phyloP scores from a whole-genome alignment of 2,888 invertebrate species.

The Caenorhabditis sp. region DNA sequence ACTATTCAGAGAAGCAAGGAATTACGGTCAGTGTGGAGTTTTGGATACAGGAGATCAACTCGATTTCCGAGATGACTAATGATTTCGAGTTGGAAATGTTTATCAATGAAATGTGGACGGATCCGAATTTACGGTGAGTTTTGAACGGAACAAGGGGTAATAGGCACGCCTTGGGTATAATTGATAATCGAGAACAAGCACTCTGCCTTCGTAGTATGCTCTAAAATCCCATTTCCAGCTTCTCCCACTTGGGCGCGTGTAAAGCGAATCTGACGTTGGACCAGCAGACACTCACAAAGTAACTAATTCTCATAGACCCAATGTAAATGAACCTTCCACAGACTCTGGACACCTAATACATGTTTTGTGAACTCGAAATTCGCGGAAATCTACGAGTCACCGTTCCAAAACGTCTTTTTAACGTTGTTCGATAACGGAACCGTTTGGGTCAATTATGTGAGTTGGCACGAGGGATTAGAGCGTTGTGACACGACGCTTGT shows the following conservation, averaged over 20 bases:
- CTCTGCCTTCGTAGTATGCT: too few species aligned
- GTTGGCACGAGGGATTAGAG: too few species aligned
- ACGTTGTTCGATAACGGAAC: slow-evolving; percentile 72
- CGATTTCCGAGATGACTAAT: slow-evolving; percentile 71
- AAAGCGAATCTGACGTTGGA: slow-evolving; percentile 65
- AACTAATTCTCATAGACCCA: too few species aligned
- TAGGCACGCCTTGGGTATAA: too few species aligned
- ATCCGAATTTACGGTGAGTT: slow-evolving; percentile 59
- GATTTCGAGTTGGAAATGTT: slow-evolving; percentile 73
- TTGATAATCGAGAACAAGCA: too few species aligned
- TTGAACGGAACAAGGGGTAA: too few species aligned
- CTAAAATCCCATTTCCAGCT: slow-evolving; percentile 20
- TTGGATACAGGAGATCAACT: slow-evolving; percentile 71
- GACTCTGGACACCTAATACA: slow-evolving; percentile 68
- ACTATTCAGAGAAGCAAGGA: slow-evolving; percentile 62
- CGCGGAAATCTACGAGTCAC: slow-evolving; percentile 69
- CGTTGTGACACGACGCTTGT: neutral
- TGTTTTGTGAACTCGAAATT: slow-evolving; percentile 70
- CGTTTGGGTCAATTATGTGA: slow-evolving; percentile 72
- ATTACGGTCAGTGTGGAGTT: slow-evolving; percentile 68
- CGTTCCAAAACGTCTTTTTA: slow-evolving; percentile 70
- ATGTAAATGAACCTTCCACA: slow-evolving; percentile 27
- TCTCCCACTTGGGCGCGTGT: slow-evolving; percentile 43
- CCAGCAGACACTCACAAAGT: slow-evolving; percentile 58
- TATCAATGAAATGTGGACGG: slow-evolving; percentile 72